These are phyloP conservation scores for Trichomalopsis sarcophagae DNA, from an alignment of 1,140 invertebrate genomes.

Conservation along the genomic window DNA sequence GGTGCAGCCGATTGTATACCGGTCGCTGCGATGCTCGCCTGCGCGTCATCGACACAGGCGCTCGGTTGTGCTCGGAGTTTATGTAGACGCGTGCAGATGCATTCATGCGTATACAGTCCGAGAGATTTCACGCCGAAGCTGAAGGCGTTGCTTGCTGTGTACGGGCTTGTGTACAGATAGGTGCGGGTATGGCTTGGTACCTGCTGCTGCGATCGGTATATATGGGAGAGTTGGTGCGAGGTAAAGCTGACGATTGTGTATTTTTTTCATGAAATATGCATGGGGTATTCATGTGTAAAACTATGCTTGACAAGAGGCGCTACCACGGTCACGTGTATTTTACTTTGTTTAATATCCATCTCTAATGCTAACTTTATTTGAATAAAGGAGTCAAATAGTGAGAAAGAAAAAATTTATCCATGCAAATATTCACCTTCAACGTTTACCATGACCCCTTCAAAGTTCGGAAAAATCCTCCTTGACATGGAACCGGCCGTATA, in stretches of 20 bases:
- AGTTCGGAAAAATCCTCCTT: too few species aligned
- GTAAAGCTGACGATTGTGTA: too few species aligned
- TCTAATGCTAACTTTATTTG: too few species aligned
- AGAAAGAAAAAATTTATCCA: neutral
- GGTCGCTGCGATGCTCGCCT: neutral
- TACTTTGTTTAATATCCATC: too few species aligned
- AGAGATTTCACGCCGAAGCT: neutral
- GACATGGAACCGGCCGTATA: neutral
- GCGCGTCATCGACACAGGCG: neutral
- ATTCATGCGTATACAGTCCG: constrained; percentile 1
- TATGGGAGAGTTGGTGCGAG: too few species aligned
- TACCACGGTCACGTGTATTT: too few species aligned
- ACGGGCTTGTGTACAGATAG: neutral
- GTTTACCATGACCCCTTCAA: neutral
- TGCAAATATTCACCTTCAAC: neutral
- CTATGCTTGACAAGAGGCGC: too few species aligned
- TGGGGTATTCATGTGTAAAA: neutral
- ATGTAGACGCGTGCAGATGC: neutral
- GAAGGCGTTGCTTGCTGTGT: neutral
- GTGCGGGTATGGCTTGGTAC: neutral
- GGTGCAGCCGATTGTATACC: neutral
- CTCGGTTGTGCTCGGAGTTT: neutral
- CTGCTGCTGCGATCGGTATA: neutral
- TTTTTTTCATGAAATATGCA: neutral
- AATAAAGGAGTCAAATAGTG: neutral